Percentiles rank a stretch among this genome's conserved stretches.
Evolutionary conservation across 1,140 invertebrate genomes (phyloP).

Genomic region (Trinorchestia longiramus): DNA sequence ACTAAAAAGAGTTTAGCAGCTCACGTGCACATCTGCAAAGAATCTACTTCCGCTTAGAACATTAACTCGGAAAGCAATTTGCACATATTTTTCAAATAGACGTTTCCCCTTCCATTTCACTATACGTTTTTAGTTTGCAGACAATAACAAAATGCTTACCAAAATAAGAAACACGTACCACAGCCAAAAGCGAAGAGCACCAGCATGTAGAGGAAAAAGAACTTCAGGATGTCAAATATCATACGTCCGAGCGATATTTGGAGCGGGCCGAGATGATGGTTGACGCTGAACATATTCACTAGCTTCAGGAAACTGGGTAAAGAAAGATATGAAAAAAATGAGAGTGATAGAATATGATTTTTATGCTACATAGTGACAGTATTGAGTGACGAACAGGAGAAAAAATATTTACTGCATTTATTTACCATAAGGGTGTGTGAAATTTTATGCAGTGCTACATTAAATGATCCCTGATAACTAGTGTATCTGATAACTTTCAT

Average conservation of each 20-base stretch:
- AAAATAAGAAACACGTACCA: slow-evolving; percentile 72
- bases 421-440: no score
- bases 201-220: slow-evolving; percentile 92
- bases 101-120: not conserved
- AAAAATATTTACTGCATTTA: no score
- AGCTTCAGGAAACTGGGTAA: slow-evolving; percentile 84
- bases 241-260: slow-evolving; percentile 91
- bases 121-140: not conserved
- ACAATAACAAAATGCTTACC: not conserved
- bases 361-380: no score
- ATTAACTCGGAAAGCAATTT: not conserved
- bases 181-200: slow-evolving; percentile 92
- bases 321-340: no score
- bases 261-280: slow-evolving; percentile 91
- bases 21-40: not conserved
- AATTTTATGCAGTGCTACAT: no score
- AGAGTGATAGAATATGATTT: no score
- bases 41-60: not conserved
- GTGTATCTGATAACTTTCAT: no score
- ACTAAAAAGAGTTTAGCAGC: no score
- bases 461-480: no score
- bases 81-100: not conserved
- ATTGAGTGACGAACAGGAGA: no score
- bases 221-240: slow-evolving; percentile 94
- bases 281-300: slow-evolving; percentile 96